Conservation (phyloP, 2,888 invertebrate species). For the Euplexia lucipara region DNA sequence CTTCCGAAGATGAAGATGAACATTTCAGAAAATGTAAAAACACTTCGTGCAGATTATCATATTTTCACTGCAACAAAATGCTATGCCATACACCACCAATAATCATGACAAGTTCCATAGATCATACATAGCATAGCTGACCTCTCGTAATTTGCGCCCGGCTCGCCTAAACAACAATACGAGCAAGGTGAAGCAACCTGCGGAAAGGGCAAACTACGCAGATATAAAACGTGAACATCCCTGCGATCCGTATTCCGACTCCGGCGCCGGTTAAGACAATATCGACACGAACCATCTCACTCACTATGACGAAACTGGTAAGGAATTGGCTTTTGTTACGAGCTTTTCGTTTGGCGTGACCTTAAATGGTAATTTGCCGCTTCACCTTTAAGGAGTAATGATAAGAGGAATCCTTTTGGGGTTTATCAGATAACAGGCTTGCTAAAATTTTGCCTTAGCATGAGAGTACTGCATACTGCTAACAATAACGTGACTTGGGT, state of each 20-base stretch:
- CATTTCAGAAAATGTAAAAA: neutral
- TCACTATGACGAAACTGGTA: constrained; percentile 83
- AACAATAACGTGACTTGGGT: neutral
- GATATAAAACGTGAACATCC: constrained; percentile 88
- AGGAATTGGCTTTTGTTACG: constrained; percentile 66
- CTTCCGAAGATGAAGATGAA: too few species aligned
- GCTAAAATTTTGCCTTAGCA: constrained; percentile 17
- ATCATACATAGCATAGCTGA: constrained; percentile 60
- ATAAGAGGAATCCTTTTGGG: constrained; percentile 46
- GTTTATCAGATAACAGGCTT: constrained; percentile 36
- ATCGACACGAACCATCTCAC: constrained; percentile 71
- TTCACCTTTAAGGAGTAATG: constrained; percentile 42
- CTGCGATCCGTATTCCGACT: constrained; percentile 79
- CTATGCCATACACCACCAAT: constrained; percentile 37
- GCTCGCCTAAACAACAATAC: constrained; percentile 81
- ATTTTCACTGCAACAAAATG: constrained; percentile 6
- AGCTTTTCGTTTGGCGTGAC: constrained; percentile 46
- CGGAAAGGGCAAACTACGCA: constrained; percentile 85
- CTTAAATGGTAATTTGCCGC: constrained; percentile 48
- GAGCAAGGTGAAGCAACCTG: constrained; percentile 88
- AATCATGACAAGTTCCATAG: constrained; percentile 52
- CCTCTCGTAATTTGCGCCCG: constrained; percentile 72
- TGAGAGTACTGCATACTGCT: neutral
- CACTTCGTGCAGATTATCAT: neutral
- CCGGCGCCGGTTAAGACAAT: constrained; percentile 72